phyloP scores from a whole-genome alignment of 1,140 invertebrate genomes.

The Acromyrmex heyeri region DNA sequence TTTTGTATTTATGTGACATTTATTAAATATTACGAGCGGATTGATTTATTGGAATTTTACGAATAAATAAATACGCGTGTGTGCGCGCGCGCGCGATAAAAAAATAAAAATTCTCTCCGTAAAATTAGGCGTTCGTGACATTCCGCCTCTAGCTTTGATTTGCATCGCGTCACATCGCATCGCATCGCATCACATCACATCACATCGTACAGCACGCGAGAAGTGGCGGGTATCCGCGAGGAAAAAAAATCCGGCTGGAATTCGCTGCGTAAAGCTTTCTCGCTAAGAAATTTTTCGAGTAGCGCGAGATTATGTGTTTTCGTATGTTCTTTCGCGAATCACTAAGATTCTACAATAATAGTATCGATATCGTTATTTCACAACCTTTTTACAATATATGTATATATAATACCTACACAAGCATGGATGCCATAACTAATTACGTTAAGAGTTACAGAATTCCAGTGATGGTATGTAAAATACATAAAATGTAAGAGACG shows the following conservation, averaged over 20 bases:
- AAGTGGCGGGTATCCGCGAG: slow-evolving; percentile 18
- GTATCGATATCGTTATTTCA: too few species aligned
- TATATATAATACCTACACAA: too few species aligned
- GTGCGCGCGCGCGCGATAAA: too few species aligned
- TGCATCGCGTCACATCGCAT: background rate
- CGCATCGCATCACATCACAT: background rate
- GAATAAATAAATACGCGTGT: background rate
- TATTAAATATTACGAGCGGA: background rate
- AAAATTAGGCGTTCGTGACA: background rate
- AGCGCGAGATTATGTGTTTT: background rate
- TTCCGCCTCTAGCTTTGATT: background rate
- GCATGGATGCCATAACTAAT: too few species aligned
- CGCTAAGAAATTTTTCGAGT: slow-evolving; percentile 10
- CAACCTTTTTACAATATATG: too few species aligned
- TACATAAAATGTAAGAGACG: background rate
- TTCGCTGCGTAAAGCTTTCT: slow-evolving; percentile 8
- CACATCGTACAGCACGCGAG: background rate
- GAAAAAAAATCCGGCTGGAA: slow-evolving; percentile 36
- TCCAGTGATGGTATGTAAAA: too few species aligned
- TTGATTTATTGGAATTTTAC: background rate
- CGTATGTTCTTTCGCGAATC: background rate
- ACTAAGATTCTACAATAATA: too few species aligned
- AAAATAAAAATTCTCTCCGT: background rate
- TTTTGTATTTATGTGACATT: background rate
- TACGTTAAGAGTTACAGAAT: too few species aligned